Conservation (phyloP, 2,113 vertebrate genomes). For the Ivindomyrus marchei region DNA sequence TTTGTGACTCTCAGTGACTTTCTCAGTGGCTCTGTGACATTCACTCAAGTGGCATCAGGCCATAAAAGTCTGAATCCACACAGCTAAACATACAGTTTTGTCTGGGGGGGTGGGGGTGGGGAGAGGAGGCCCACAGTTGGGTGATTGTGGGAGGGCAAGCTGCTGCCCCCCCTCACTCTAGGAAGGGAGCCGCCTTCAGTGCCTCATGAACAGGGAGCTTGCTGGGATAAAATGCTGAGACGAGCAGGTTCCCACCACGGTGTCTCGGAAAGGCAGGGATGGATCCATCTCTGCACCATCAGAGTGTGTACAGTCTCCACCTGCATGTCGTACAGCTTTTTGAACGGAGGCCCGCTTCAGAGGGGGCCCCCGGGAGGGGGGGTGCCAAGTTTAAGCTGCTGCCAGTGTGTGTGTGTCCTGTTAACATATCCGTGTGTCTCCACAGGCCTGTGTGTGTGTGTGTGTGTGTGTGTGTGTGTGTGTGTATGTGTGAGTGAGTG, state of each 20-base stretch:
- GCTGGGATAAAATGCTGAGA: neutral
- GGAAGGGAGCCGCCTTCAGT: neutral
- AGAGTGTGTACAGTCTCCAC: neutral
- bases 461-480: conserved; percentile 5
- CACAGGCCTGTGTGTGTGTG: neutral
- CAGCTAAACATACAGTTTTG: neutral
- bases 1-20: neutral
- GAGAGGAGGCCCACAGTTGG: neutral
- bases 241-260: neutral
- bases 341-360: neutral
- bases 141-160: neutral
- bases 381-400: neutral
- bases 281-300: neutral
- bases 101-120: neutral
- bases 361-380: neutral
- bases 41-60: neutral
- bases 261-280: neutral
- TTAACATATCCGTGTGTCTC: neutral
- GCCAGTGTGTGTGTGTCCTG: conserved; percentile 8
- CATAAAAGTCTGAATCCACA: neutral
- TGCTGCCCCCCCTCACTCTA: neutral
- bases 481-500: neutral
- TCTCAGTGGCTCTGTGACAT: neutral
- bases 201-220: neutral
- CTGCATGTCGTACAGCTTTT: neutral